These are phyloP conservation scores for Gymnoscelis rufifasciata DNA, from an alignment of 2,888 invertebrate species.

Conservation along the genomic window DNA sequence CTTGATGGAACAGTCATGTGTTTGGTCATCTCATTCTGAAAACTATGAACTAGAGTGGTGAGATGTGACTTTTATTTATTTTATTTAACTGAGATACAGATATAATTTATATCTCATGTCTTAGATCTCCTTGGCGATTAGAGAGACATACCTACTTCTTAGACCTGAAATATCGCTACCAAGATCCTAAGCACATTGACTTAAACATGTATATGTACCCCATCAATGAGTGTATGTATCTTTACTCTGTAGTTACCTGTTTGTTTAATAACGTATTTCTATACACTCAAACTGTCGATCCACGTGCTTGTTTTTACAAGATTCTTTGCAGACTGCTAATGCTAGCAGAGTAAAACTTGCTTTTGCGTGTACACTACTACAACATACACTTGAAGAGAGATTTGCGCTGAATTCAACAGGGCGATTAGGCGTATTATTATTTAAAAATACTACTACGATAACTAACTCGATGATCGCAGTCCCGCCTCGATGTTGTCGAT, in stretches of 20 bases:
- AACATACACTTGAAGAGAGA: too few relatives aligned
- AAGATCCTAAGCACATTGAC: background rate
- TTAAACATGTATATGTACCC: background rate
- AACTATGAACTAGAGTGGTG: too few relatives aligned
- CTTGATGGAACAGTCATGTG: too few relatives aligned
- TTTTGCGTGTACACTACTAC: slow-evolving; percentile 51
- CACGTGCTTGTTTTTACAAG: slow-evolving; percentile 62
- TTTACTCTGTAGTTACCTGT: background rate
- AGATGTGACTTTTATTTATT: too few relatives aligned
- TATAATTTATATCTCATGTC: too few relatives aligned
- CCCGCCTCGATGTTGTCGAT: slow-evolving; percentile 60
- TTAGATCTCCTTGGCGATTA: too few relatives aligned
- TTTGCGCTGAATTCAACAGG: background rate
- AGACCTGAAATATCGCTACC: background rate
- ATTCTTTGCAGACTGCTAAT: slow-evolving; percentile 61
- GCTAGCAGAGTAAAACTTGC: slow-evolving; percentile 48
- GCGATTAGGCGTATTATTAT: slow-evolving; percentile 8
- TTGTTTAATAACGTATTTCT: slow-evolving; percentile 33
- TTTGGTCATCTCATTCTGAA: too few relatives aligned
- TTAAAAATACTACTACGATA: slow-evolving; percentile 3
- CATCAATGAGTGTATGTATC: background rate
- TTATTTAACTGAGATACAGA: background rate
- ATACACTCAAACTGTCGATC: slow-evolving; percentile 55
- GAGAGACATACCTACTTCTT: background rate
- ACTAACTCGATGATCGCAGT: slow-evolving; percentile 74